These are phyloP conservation scores for Ligdia adustata DNA, from an alignment of 2,888 invertebrate species.

Conservation along the genomic window DNA sequence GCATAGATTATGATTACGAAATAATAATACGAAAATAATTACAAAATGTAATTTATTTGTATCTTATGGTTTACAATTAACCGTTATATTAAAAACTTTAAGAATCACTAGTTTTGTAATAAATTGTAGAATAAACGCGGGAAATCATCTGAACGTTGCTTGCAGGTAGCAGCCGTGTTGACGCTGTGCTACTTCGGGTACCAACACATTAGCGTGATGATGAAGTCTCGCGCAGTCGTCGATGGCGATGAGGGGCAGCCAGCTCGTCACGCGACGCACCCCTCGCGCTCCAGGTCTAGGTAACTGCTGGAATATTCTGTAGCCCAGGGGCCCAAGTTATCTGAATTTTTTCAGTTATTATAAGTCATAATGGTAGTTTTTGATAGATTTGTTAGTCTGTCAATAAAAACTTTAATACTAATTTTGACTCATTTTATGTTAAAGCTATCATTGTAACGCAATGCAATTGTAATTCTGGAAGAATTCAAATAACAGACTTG, in stretches of 20 bases:
- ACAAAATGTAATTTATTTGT: neutral
- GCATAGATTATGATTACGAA: neutral
- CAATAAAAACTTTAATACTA: too few species aligned
- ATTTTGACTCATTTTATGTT: too few species aligned
- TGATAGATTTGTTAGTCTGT: too few species aligned
- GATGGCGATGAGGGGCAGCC: slow-evolving; percentile 18
- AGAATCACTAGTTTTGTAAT: neutral
- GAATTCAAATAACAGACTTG: too few species aligned
- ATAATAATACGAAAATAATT: neutral
- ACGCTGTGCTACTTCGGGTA: slow-evolving; percentile 57
- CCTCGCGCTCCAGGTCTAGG: slow-evolving; percentile 3
- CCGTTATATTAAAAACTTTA: neutral
- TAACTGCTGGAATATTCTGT: too few species aligned
- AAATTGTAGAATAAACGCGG: neutral
- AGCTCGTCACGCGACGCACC: neutral
- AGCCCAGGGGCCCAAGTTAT: too few species aligned
- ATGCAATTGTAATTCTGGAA: too few species aligned
- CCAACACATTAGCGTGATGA: slow-evolving; percentile 53
- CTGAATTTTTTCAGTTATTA: too few species aligned
- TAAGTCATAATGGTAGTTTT: too few species aligned
- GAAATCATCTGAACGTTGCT: neutral
- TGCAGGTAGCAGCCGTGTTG: slow-evolving; percentile 57
- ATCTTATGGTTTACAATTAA: neutral
- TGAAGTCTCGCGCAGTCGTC: slow-evolving; percentile 30
- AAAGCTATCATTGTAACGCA: too few species aligned